Percentiles rank a stretch among this genome's conserved stretches.
Evolutionary conservation across 2,797 vertebrate species (phyloP).

Genomic region (Columba guinea): DNA sequence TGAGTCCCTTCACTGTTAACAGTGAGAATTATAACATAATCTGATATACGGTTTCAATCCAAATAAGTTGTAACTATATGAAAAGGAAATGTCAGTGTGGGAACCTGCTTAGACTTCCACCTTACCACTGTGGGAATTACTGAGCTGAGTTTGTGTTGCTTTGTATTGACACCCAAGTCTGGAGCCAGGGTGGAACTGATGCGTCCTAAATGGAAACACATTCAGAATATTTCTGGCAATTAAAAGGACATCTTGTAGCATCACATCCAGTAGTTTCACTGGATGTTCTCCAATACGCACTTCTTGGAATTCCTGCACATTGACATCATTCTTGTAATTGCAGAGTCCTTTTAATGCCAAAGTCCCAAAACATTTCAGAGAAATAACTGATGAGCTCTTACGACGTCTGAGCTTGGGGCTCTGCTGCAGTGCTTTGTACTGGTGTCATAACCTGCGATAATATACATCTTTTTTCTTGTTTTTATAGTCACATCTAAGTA

Average conservation of each 20-base stretch:
- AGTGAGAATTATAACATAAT: not conserved
- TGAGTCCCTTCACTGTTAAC: not conserved
- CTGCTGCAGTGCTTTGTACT: not conserved
- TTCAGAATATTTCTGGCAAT: not conserved
- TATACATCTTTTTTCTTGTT: not conserved
- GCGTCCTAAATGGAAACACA: not conserved
- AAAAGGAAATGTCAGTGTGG: not conserved
- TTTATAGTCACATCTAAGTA: not conserved
- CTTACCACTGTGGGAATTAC: not conserved
- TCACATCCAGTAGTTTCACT: not conserved
- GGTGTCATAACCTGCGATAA: not conserved
- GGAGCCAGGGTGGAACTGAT: not conserved
- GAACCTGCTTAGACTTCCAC: not conserved
- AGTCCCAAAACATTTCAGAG: not conserved
- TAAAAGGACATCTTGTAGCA: not conserved
- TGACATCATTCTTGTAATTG: not conserved
- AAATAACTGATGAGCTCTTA: not conserved
- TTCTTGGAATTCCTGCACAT: not conserved
- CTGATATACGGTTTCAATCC: not conserved
- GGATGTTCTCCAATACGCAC: not conserved
- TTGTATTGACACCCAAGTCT: not conserved
- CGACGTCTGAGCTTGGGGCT: fast-evolving
- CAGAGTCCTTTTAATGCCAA: not conserved
- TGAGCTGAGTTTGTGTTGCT: not conserved
- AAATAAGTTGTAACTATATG: not conserved